Base-by-base conservation (phyloP, 2,797 vertebrate genomes). In the Crenuchus spilurus region DNA sequence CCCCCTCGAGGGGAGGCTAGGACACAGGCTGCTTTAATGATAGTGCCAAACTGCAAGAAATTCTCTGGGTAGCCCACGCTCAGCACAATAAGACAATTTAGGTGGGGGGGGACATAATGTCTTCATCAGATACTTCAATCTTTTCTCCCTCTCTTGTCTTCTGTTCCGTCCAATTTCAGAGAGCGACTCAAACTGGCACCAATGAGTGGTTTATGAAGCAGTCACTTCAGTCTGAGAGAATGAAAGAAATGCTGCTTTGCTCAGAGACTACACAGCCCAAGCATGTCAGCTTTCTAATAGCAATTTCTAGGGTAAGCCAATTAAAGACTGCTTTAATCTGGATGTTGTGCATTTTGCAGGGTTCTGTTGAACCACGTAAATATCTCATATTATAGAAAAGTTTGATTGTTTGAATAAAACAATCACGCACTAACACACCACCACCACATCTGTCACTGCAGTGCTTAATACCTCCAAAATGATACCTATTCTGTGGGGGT, bases 1-100 rank as follows among this genome's bases (percentile, higher is more conserved):
- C 20, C 52, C 33, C 76, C 76, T 60, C 4, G 31, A 69, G 70
- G 71, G 64, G n/a, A 62, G 24, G 57, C 39, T 54, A 63, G 48
- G 64, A 77, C 65, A 60, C 63, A n/a, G n/a, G 20, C 33, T 66
- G 22, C 46, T 69, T 73, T 78, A 78, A 73, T 73, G 76, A 78
- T 41, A 31, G 64, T 55, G 52, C 57, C 16, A 49, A 71, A 58
- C 37, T 6, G 22, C 10, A 1, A 62, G 26, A 48, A 52, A 62
- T 55, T 28, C 54, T 35, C 37, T 33, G 24, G 46, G 60, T 49
- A 54, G 44, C 68, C 69, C 18, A 18, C 70, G 58, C 70, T 44
- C 37, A 14, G 58, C 57, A 73, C 76, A 78, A 73, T 69, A 72
- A 69, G 48, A 49, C 63, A 73, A 69, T 68, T 73, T 69, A 73